These are phyloP conservation scores for Phanerotoma sp. DNA, from an alignment of 2,888 invertebrate genomes.

Conservation along the genomic window DNA sequence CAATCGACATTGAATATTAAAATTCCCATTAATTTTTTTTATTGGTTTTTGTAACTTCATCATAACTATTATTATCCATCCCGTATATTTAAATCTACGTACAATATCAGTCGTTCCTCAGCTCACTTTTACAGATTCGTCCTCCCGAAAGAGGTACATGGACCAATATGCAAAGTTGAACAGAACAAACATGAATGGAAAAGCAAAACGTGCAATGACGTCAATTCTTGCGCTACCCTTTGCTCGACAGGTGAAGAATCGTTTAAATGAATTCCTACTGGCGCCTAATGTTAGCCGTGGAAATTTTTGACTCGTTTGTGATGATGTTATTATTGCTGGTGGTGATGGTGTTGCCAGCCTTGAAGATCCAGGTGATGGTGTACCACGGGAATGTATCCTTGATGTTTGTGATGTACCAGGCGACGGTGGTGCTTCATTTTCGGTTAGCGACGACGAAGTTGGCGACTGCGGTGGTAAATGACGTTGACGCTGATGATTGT, in stretches of 20 bases:
- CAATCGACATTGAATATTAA: slow-evolving; percentile 12
- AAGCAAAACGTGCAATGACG: slow-evolving; percentile 92
- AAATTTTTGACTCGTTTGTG: slow-evolving; percentile 37
- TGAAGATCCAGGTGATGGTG: slow-evolving; percentile 38
- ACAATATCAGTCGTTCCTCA: slow-evolving; percentile 60
- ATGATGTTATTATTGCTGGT: slow-evolving; percentile 24
- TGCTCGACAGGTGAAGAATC: slow-evolving; percentile 47
- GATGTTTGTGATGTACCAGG: slow-evolving; percentile 32
- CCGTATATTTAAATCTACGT: slow-evolving; percentile 5
- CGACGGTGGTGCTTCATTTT: slow-evolving; percentile 34
- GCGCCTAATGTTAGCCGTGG: slow-evolving; percentile 36
- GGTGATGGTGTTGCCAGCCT: slow-evolving; percentile 41
- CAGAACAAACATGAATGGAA: slow-evolving; percentile 89
- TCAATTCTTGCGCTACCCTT: slow-evolving; percentile 73
- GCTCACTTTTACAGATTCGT: slow-evolving; percentile 79
- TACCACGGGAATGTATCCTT: slow-evolving; percentile 27
- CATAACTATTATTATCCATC: neutral
- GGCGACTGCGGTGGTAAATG: slow-evolving; percentile 38
- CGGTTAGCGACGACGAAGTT: slow-evolving; percentile 44
- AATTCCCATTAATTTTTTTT: slow-evolving; percentile 16
- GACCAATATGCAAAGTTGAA: slow-evolving; percentile 95
- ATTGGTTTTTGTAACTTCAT: slow-evolving; percentile 2
- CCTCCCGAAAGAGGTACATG: slow-evolving; percentile 78
- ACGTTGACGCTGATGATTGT: slow-evolving; percentile 25
- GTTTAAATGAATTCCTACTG: slow-evolving; percentile 43